These are phyloP conservation scores for Teleogryllus occipitalis DNA, from an alignment of 1,140 invertebrate species.

Conservation along the genomic window DNA sequence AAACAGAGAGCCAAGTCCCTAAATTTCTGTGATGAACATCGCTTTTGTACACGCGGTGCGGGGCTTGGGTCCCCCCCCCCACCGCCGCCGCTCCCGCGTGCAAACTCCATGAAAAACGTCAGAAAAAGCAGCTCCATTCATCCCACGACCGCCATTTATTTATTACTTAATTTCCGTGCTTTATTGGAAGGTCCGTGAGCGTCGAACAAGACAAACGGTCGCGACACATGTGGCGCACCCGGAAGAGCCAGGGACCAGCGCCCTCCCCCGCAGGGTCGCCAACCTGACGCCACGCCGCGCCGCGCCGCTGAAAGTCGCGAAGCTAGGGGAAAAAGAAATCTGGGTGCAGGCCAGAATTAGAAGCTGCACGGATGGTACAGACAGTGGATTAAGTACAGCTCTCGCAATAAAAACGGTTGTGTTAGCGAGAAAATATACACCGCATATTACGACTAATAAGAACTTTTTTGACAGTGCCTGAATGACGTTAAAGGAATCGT, in stretches of 20 bases:
- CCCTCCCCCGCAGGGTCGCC: neutral
- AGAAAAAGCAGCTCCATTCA: neutral
- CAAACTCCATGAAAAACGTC: neutral
- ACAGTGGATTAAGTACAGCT: no score
- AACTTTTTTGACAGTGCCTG: no score
- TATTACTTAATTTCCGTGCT: conserved; percentile 1
- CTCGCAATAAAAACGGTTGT: no score
- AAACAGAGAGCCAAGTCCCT: neutral
- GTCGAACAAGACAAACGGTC: neutral
- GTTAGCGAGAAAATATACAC: no score
- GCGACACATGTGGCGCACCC: neutral
- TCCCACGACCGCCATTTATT: neutral
- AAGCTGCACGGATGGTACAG: no score
- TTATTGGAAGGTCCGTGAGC: neutral
- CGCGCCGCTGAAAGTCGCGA: no score
- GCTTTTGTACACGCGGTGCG: neutral
- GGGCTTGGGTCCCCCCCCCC: neutral
- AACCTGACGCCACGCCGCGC: no score
- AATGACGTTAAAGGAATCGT: no score
- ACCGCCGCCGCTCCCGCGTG: no score
- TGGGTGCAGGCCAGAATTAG: neutral
- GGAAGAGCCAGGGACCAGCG: no score
- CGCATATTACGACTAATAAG: no score
- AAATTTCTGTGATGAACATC: neutral
- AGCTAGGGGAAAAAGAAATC: neutral